These are phyloP conservation scores for Scaeva pyrastri DNA, from an alignment of 2,888 invertebrate genomes.

Conservation along the genomic window DNA sequence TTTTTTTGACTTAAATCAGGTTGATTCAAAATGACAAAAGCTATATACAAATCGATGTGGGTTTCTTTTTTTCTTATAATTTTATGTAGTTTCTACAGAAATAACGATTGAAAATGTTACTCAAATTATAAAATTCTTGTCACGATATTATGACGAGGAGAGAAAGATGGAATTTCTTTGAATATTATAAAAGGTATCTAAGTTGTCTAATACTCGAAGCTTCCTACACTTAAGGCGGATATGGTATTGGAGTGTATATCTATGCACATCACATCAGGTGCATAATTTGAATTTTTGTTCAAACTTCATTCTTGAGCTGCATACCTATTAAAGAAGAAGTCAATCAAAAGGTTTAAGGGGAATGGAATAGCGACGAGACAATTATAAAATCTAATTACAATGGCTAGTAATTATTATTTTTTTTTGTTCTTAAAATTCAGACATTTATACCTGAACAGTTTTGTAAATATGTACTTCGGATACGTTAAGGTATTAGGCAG, in stretches of 20 bases:
- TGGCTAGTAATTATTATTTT: not conserved
- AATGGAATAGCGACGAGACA: not conserved
- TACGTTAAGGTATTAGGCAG: no score
- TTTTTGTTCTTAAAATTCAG: not conserved
- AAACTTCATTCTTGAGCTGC: not conserved
- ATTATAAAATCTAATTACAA: not conserved
- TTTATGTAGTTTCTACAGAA: not conserved
- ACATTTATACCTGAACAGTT: no score
- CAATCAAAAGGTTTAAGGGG: not conserved
- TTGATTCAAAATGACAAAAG: conserved; percentile 2
- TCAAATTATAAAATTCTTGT: conserved; percentile 6
- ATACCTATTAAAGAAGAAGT: conserved; percentile 14
- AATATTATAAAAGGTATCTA: not conserved
- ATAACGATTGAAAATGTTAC: not conserved
- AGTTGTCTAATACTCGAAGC: not conserved
- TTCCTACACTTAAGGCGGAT: not conserved
- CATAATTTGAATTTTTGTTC: not conserved
- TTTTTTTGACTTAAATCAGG: not conserved
- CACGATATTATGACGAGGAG: not conserved
- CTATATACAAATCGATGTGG: not conserved
- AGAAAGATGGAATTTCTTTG: conserved; percentile 5
- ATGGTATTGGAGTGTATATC: not conserved
- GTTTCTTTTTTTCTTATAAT: conserved; percentile 21
- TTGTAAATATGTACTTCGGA: no score
- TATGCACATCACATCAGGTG: not conserved